Evolutionary conservation across 2,797 vertebrate species (phyloP).

Genomic region (Cossypha heuglini): DNA sequence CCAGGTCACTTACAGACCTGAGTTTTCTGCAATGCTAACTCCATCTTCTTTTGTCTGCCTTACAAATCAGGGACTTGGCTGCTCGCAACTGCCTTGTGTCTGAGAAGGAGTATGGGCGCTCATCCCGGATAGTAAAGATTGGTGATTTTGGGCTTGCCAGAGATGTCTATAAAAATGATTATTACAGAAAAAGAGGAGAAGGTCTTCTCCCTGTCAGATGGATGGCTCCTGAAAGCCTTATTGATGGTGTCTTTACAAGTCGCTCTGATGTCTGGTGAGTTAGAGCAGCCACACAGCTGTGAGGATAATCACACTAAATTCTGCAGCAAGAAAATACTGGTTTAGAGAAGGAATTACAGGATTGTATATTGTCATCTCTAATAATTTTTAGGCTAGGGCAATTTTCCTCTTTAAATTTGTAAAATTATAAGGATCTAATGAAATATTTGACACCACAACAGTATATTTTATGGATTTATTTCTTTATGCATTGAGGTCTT

Average conservation of each 20-base stretch:
- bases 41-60: background rate
- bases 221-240: slow-evolving; percentile 82
- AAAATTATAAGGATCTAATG: background rate
- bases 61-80: slow-evolving; percentile 76
- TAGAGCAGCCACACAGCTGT: background rate
- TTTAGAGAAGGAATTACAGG: background rate
- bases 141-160: slow-evolving; percentile 81
- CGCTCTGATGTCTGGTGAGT: slow-evolving; percentile 80
- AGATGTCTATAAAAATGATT: slow-evolving; percentile 81
- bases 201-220: slow-evolving; percentile 80
- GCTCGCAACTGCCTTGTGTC: slow-evolving; percentile 82
- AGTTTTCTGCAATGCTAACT: background rate
- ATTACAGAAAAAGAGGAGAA: slow-evolving; percentile 82
- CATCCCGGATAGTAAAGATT: slow-evolving; percentile 72
- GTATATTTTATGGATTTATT: background rate
- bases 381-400: background rate
- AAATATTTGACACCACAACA: background rate
- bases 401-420: background rate
- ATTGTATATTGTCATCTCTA: background rate
- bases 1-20: background rate
- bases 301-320: background rate
- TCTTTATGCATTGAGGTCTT: background rate
- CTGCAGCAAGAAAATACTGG: background rate
- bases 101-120: slow-evolving; percentile 63
- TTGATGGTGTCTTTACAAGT: slow-evolving; percentile 80